Conservation (phyloP, 2,888 invertebrate species). For the Celastrina argiolus region DNA sequence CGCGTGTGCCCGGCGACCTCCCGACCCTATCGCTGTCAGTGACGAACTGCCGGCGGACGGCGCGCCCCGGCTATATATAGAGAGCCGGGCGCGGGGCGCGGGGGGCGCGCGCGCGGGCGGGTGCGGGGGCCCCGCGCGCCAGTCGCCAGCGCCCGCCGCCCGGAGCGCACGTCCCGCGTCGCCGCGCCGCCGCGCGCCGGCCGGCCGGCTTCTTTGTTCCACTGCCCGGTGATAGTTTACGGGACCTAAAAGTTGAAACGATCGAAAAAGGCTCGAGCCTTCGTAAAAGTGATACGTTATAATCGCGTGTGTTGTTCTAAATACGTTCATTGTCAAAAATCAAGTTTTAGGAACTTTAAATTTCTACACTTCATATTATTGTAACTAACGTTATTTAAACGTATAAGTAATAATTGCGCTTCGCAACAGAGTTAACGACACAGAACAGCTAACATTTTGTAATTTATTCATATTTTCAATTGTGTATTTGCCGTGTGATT, state of each 20-base stretch:
- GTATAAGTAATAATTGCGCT: neutral
- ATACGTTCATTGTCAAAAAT: neutral
- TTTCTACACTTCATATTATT: neutral
- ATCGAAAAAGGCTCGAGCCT: neutral
- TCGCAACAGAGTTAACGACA: neutral
- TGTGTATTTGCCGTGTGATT: constrained; percentile 9
- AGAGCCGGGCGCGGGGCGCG: constrained; percentile 58
- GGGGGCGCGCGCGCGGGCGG: constrained; percentile 56
- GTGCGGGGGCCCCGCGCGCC: constrained; percentile 68
- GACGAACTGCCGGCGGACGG: constrained; percentile 70
- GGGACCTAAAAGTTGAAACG: neutral
- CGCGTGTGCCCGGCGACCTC: constrained; percentile 50
- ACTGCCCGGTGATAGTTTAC: constrained; percentile 38
- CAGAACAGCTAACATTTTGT: neutral
- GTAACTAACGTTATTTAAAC: neutral
- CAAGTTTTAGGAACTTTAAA: neutral
- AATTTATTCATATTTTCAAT: constrained; percentile 10
- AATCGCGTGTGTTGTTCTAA: neutral
- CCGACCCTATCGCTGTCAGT: constrained; percentile 72
- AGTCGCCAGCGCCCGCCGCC: constrained; percentile 52
- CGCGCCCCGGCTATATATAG: constrained; percentile 68
- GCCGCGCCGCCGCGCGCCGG: constrained; percentile 53
- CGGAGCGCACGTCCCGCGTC: constrained; percentile 50
- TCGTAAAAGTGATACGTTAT: neutral
- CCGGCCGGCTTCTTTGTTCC: constrained; percentile 76